Conservation (phyloP, 1,140 invertebrate species). For the Drosophila mayri region DNA sequence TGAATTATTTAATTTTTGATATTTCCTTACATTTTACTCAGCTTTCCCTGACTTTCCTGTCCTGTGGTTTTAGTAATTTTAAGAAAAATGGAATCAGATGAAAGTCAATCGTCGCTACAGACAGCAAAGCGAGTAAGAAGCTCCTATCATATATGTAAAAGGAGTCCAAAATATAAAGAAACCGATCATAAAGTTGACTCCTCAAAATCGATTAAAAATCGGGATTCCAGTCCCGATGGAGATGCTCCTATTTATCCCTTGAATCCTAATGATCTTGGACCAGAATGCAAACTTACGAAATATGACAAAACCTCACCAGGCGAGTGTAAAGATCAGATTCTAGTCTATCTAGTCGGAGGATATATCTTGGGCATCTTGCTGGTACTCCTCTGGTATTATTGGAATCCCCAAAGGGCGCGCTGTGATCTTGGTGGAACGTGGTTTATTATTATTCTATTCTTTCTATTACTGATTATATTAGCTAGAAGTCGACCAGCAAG, state of each 20-base stretch:
- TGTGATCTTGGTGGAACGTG: conserved; percentile 36
- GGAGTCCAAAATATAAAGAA: not conserved
- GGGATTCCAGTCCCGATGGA: conserved; percentile 5
- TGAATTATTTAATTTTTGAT: not conserved
- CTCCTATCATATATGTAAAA: not conserved
- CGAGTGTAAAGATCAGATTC: not conserved
- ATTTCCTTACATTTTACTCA: not conserved
- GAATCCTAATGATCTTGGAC: not conserved
- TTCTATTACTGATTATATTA: conserved; percentile 30
- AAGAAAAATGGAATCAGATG: not conserved
- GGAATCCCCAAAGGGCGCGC: not conserved
- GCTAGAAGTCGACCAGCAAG: conserved; percentile 22
- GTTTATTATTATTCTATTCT: conserved; percentile 38
- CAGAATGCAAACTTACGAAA: not conserved
- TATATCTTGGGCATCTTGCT: conserved; percentile 53
- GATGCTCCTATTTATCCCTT: conserved; percentile 31
- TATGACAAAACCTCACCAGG: not conserved
- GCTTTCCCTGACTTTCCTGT: conserved; percentile 22
- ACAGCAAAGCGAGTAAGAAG: not conserved
- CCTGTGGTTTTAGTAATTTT: not conserved
- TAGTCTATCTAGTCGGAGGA: conserved; percentile 42
- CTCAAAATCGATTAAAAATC: not conserved
- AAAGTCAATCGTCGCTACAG: not conserved
- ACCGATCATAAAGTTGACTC: not conserved
- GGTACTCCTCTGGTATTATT: conserved; percentile 41